These are phyloP conservation scores for Platerodrilus igneus DNA, from an alignment of 2,888 invertebrate species.

Conservation along the genomic window DNA sequence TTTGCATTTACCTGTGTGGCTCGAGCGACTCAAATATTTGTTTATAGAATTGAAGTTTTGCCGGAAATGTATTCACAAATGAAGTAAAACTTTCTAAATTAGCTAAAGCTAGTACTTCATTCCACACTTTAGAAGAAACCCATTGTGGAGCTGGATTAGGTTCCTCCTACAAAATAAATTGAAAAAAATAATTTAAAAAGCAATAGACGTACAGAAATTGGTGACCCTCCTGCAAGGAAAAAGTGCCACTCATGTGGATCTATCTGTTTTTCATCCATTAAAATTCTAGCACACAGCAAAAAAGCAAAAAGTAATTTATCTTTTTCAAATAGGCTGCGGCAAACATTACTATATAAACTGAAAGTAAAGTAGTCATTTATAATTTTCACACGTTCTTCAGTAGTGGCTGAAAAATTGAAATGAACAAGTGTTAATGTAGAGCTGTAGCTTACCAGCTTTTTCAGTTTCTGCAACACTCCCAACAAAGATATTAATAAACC, in stretches of 20 bases:
- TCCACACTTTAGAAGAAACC: slow-evolving; percentile 78
- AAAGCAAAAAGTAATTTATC: slow-evolving; percentile 85
- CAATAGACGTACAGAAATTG: slow-evolving; percentile 48
- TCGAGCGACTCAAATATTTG: slow-evolving; percentile 62
- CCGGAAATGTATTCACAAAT: slow-evolving; percentile 60
- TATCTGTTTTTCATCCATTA: slow-evolving; percentile 58
- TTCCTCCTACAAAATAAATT: slow-evolving; percentile 42
- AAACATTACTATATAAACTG: slow-evolving; percentile 79
- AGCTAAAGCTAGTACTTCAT: slow-evolving; percentile 69
- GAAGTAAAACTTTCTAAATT: slow-evolving; percentile 57
- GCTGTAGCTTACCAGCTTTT: slow-evolving; percentile 51
- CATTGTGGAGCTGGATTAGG: slow-evolving; percentile 75
- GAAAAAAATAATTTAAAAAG: slow-evolving; percentile 4
- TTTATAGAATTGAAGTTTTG: slow-evolving; percentile 54
- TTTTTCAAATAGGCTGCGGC: slow-evolving; percentile 83
- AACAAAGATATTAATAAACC: slow-evolving; percentile 81
- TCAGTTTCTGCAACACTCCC: slow-evolving; percentile 67
- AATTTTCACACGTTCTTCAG: slow-evolving; percentile 68
- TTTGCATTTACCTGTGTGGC: slow-evolving; percentile 61
- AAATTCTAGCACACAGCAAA: slow-evolving; percentile 63
- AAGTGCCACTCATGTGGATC: slow-evolving; percentile 67
- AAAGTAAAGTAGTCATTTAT: slow-evolving; percentile 79
- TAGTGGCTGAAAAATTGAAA: slow-evolving; percentile 54
- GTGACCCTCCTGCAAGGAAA: slow-evolving; percentile 68
- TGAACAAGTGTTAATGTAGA: not conserved